phyloP scores from a whole-genome alignment of 2,888 invertebrate genomes.

The Phrixothrix hirtus region DNA sequence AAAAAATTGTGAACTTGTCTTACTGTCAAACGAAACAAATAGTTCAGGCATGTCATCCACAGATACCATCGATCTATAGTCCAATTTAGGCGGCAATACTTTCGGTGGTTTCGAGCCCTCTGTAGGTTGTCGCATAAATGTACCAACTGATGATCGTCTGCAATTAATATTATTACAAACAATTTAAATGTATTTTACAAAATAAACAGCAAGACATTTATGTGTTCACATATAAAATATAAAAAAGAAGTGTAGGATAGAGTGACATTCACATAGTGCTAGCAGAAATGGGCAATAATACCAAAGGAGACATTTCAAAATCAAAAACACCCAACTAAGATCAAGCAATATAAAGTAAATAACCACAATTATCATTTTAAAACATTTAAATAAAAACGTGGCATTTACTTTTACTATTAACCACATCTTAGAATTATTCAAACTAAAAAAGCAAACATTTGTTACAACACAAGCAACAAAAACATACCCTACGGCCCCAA shows the following conservation, averaged over 20 bases:
- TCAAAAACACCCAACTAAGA: constrained; percentile 12
- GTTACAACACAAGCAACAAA: constrained; percentile 26
- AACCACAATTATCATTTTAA: background rate
- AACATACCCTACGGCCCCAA: constrained; percentile 52
- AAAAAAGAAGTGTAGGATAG: constrained; percentile 1
- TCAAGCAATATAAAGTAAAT: constrained; percentile 12
- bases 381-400: too few relatives aligned
- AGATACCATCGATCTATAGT: constrained; percentile 91
- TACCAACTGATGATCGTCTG: constrained; percentile 85
- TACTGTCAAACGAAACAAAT: constrained; percentile 92
- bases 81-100: constrained; percentile 73
- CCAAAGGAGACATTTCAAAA: constrained; percentile 5
- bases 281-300: constrained; percentile 9
- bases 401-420: too few relatives aligned
- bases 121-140: constrained; percentile 75
- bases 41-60: constrained; percentile 94
- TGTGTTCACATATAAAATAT: constrained; percentile 4
- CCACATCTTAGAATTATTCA: background rate
- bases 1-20: constrained; percentile 56
- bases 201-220: constrained; percentile 4
- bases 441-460: constrained; percentile 1
- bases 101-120: constrained; percentile 63
- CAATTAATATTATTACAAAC: constrained; percentile 11
- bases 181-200: too few relatives aligned
- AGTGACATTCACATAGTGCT: constrained; percentile 4